These are phyloP conservation scores for Saturnia pavonia DNA, from an alignment of 2,888 invertebrate species.

Conservation along the genomic window DNA sequence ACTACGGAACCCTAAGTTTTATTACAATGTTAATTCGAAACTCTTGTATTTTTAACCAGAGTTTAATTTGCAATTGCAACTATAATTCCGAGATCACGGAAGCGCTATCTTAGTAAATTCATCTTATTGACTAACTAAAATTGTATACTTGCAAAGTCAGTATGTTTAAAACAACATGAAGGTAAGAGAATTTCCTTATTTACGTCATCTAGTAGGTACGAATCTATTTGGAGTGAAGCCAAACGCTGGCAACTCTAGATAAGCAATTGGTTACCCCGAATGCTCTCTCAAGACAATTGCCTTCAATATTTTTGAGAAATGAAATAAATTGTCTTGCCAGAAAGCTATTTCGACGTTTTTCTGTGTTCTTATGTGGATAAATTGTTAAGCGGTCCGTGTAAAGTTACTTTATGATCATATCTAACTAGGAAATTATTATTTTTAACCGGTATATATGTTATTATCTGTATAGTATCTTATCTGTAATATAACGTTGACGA, in stretches of 20 bases:
- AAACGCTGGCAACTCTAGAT: slow-evolving; percentile 49
- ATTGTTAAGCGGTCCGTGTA: neutral
- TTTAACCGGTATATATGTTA: neutral
- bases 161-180: slow-evolving; percentile 23
- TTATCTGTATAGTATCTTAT: neutral
- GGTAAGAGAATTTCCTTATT: slow-evolving; percentile 40
- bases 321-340: slow-evolving; percentile 35
- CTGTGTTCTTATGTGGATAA: slow-evolving; percentile 13
- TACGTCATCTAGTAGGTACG: slow-evolving; percentile 37
- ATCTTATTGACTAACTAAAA: neutral
- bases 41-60: neutral
- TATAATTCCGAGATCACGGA: neutral
- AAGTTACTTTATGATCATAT: slow-evolving; percentile 2
- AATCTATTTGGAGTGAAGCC: slow-evolving; percentile 60
- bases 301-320: slow-evolving; percentile 49
- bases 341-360: slow-evolving; percentile 12
- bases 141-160: slow-evolving; percentile 7
- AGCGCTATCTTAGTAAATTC: neutral
- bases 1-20: no score
- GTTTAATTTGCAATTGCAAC: neutral
- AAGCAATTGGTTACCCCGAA: slow-evolving; percentile 55
- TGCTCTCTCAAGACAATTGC: slow-evolving; percentile 52
- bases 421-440: neutral
- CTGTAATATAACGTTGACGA: neutral
- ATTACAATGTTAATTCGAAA: neutral